Base-by-base conservation (phyloP, 2,113 vertebrate species). In the Micronycteris hirsuta region DNA sequence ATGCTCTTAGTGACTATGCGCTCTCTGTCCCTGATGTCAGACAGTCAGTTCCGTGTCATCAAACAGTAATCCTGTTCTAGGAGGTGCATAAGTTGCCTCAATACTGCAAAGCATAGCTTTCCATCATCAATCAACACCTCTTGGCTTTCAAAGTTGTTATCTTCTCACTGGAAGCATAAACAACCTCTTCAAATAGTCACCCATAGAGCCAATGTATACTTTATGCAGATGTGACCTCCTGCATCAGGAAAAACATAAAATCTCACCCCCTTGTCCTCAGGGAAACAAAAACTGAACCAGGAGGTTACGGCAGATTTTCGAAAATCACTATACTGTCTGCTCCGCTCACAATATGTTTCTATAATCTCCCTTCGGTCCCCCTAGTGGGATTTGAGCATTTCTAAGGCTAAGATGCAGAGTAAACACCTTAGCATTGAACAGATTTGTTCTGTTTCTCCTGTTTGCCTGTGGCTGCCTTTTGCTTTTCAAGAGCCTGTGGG, bases 391-490 rank as follows among this genome's bases (percentile, higher is more conserved):
- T 5, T 47, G 56, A 70, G 68, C 56, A 7, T 63, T 56, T 93
- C 80, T 65, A 65, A 84, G 41, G 74, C 63, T 22, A 3, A 41
- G 22, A 78, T 28, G 19, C 70, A 85, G 73, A 93, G 74, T 43
- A 82, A 96, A 97, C 31, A 85, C 56, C 90, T 95, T 86, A 86
- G 83, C 67, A 91, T 61, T 43, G 94, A 93, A 56, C 52, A 54
- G 22, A 84, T 71, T 38, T 89, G 54, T 89, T 91, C 83, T 73
- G 54, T 67, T 76, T 86, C 82, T 58, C 68, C 68, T 20, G 3
- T 90, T 93, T 58, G 56, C 84, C 84, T 68, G 93, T 84, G 47
- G 43, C 95, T 96, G 74, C 67, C 92, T 96, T 94, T 70, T 86
- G 43, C 76, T 95, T 95, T 90, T 67, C 81, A 78, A 74, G 71